phyloP scores from a whole-genome alignment of 1,140 invertebrate species.

The Lycorma delicatula region DNA sequence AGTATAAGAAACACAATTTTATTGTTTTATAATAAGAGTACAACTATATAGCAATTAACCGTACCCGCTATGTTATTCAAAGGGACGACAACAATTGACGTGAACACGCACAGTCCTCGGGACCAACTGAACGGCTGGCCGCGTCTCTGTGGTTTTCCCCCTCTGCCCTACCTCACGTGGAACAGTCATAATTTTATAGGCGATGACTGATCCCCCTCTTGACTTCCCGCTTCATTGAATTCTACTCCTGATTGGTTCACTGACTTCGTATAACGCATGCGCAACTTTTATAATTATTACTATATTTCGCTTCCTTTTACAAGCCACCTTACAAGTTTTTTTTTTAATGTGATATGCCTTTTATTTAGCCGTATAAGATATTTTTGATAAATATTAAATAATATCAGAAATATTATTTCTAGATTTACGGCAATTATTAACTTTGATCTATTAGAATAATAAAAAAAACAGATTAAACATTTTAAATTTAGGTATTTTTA shows the following conservation, averaged over 20 bases:
- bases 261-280: constrained; percentile 12
- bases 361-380: too few relatives aligned
- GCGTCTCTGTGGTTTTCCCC: constrained; percentile 15
- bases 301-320: too few relatives aligned
- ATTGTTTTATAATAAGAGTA: not conserved
- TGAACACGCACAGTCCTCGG: constrained; percentile 41
- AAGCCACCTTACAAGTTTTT: too few relatives aligned
- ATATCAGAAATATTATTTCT: too few relatives aligned
- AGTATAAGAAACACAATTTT: not conserved
- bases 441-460: too few relatives aligned
- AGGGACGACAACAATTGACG: constrained; percentile 38
- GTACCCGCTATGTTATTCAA: constrained; percentile 34
- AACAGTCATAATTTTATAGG: constrained; percentile 20
- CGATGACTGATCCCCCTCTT: constrained; percentile 6
- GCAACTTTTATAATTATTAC: not conserved
- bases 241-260: constrained; percentile 10
- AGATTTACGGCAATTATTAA: too few relatives aligned
- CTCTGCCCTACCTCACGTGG: constrained; percentile 14
- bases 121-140: constrained; percentile 28
- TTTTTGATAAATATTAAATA: too few relatives aligned
- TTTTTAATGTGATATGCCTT: too few relatives aligned
- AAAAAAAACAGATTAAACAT: too few relatives aligned
- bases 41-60: constrained; percentile 14
- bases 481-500: too few relatives aligned
- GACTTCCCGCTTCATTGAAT: constrained; percentile 14